Percentiles rank a stretch among this genome's conserved stretches.
Conservation (phyloP, 2,797 vertebrate genomes). For the Gymnocypris eckloni region DNA sequence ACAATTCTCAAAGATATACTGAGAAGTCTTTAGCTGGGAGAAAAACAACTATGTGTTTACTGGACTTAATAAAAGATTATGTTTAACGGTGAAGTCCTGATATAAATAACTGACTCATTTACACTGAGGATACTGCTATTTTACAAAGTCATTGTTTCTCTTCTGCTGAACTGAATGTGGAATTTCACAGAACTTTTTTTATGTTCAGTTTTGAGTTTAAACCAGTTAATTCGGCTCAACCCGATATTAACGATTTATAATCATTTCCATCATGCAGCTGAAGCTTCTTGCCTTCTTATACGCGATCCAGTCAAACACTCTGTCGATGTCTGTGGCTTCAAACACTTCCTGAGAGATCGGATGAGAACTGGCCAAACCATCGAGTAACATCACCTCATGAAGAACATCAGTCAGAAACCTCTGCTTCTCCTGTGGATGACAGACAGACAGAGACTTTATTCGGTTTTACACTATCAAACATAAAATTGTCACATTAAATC, state of each 20-base stretch:
- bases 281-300: slow-evolving; percentile 88
- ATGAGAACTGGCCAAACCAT: slow-evolving; percentile 92
- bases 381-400: slow-evolving; percentile 96
- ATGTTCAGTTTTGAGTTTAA: not conserved
- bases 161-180: not conserved
- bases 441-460: not conserved
- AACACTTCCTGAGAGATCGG: slow-evolving; percentile 96
- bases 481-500: not conserved
- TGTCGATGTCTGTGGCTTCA: slow-evolving; percentile 91
- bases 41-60: slow-evolving; percentile 37
- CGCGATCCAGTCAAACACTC: slow-evolving; percentile 98
- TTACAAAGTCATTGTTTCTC: not conserved
- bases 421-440: slow-evolving; percentile 88
- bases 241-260: not conserved
- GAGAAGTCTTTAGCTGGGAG: not conserved
- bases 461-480: not conserved
- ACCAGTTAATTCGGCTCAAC: not conserved
- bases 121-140: not conserved
- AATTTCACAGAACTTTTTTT: not conserved
- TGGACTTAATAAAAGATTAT: not conserved
- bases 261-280: not conserved
- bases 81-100: not conserved
- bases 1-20: slow-evolving; percentile 39
- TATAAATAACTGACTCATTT: not conserved
- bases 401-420: slow-evolving; percentile 96